These are phyloP conservation scores for Acanthosepion esculentum DNA, from an alignment of 2,888 invertebrate species.

Conservation along the genomic window DNA sequence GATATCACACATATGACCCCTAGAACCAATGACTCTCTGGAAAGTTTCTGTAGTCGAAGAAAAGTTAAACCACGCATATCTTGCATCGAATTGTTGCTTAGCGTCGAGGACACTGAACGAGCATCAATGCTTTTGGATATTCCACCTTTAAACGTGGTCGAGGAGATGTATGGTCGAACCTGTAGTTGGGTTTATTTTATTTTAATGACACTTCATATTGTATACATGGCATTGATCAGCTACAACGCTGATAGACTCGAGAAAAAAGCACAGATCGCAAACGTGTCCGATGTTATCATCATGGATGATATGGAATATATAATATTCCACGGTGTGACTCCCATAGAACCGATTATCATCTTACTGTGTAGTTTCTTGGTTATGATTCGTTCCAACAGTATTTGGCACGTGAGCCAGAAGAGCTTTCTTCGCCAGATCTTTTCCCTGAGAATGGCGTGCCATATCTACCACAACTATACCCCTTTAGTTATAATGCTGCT, in stretches of 20 bases:
- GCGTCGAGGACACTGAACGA: conserved; percentile 58
- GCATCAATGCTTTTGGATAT: conserved; percentile 69
- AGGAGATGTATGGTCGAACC: conserved; percentile 65
- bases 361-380: conserved; percentile 53
- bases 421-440: neutral
- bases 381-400: conserved; percentile 35
- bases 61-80: conserved; percentile 56
- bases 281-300: no score
- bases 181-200: conserved; percentile 67
- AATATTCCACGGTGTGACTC: conserved; percentile 61
- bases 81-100: conserved; percentile 68
- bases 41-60: conserved; percentile 47
- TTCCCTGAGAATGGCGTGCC: conserved; percentile 50
- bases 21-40: conserved; percentile 56
- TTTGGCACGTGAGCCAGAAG: conserved; percentile 3
- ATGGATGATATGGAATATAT: conserved; percentile 53
- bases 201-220: conserved; percentile 67
- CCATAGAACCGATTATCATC: conserved; percentile 63
- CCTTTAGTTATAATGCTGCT: conserved; percentile 54
- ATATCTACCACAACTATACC: conserved; percentile 49
- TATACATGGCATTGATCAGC: conserved; percentile 70
- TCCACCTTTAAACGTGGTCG: conserved; percentile 66
- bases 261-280: no score
- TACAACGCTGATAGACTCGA: conserved; percentile 59
- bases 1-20: conserved; percentile 70